Base-by-base conservation (phyloP, 2,113 vertebrate genomes). In the Nycticryphes semicollaris region DNA sequence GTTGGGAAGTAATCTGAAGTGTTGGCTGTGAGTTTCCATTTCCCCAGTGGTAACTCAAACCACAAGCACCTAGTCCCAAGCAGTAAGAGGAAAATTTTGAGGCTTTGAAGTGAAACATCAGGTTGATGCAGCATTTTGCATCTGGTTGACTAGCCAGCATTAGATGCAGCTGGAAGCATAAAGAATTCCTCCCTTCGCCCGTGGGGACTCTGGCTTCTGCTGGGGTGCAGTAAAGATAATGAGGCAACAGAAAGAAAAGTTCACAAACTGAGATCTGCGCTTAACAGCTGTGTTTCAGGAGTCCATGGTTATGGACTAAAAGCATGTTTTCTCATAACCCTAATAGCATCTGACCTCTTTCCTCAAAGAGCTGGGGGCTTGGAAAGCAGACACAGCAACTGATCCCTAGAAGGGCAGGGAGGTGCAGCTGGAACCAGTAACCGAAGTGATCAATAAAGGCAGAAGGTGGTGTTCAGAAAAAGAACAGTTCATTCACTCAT, bases 281-380 rank as follows among this genome's bases (percentile, higher is more conserved):
- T 67, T 81, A 64, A 68, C 93, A 96, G 90, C 76, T 96, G 93
- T 78, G 60, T 87, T 95, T 90, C 87, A 80, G 91, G 77, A 97
- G 77, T 86, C 86, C 24, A 0, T 67, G 64, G 35, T 78, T 88
- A 43, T 45, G 60, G 48, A 50, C 47, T 90, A 66, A 85, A 83
- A 50, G 24, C 23, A 1, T 87, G 66, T 86, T 84, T 96, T 88
- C 68, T 93, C 57, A 4, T 8, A 59, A 47, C 59, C 33, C 72
- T 90, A 19, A 64, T 63, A 84, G 43, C 43, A 72, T 78, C 84
- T 41, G 75, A 30, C 31, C 43, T 68, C 84, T 79, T 84, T 41
- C 51, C 47, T 91, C 0, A 0, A 73, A 85, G 74, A 68, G 51
- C 56, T 72, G 84, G 47, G 31, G n/a, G 30, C 30, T 72, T 76